Conservation (phyloP, 2,888 invertebrate species). For the Lasioglossum figueresi region DNA sequence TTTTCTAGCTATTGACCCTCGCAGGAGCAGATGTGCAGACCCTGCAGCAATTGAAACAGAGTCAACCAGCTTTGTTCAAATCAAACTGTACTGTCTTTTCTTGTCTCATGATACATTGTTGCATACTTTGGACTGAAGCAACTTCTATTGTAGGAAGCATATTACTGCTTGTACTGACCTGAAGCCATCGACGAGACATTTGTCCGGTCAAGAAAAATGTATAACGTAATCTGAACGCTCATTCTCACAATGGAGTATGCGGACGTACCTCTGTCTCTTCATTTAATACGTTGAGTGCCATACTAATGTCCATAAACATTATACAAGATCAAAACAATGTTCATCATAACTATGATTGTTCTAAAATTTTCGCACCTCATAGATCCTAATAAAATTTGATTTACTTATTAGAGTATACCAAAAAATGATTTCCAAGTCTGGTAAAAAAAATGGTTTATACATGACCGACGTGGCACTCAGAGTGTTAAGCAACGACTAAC, state of each 20-base stretch:
- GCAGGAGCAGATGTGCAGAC: constrained; percentile 42
- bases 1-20: constrained; percentile 43
- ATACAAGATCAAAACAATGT: no score
- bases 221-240: not conserved
- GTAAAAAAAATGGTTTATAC: not conserved
- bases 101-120: constrained; percentile 33
- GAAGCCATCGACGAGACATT: not conserved
- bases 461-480: not conserved
- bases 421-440: not conserved
- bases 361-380: no score
- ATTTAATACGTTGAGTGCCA: constrained; percentile 20
- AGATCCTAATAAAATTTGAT: no score
- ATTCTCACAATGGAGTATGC: constrained; percentile 30
- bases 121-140: constrained; percentile 17
- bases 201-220: not conserved
- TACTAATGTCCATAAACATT: no score
- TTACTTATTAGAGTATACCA: no score
- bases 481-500: constrained; percentile 31
- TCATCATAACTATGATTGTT: no score
- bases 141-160: constrained; percentile 31
- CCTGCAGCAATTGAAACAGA: constrained; percentile 10
- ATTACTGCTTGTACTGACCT: not conserved
- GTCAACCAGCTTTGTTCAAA: constrained; percentile 21
- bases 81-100: constrained; percentile 15
- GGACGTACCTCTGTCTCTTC: constrained; percentile 15